These are phyloP conservation scores for Trogon surrucura DNA, from an alignment of 2,113 vertebrate species.

Conservation along the genomic window DNA sequence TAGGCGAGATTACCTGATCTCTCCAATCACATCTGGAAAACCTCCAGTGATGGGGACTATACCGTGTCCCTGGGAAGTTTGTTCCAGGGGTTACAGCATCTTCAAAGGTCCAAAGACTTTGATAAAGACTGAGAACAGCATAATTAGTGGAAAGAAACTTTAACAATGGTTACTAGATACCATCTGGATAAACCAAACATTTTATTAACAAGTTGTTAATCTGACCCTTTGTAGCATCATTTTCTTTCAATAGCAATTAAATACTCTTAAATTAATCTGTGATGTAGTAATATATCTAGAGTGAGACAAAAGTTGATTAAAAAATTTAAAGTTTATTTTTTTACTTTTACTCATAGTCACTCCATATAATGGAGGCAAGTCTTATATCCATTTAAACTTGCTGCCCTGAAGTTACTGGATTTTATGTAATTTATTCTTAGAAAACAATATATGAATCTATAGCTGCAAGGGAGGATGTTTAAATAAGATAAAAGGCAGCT, in stretches of 20 bases:
- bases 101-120: neutral
- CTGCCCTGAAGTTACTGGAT: neutral
- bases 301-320: neutral
- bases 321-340: neutral
- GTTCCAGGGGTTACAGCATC: neutral
- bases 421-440: neutral
- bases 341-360: neutral
- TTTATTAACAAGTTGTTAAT: neutral
- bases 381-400: neutral
- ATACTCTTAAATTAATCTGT: neutral
- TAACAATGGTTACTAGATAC: neutral
- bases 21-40: neutral
- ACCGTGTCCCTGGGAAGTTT: neutral
- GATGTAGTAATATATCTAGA: neutral
- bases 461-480: slow-evolving; percentile 19
- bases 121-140: neutral
- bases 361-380: neutral
- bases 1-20: neutral
- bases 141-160: neutral
- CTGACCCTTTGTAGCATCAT: neutral
- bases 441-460: neutral
- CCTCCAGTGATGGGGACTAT: neutral
- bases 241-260: neutral
- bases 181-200: neutral
- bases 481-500: slow-evolving; percentile 44